Percentiles rank a stretch among this genome's conserved stretches.
Evolutionary conservation across 2,797 vertebrate species (phyloP).

Genomic region (Schizopygopsis pylzovi): DNA sequence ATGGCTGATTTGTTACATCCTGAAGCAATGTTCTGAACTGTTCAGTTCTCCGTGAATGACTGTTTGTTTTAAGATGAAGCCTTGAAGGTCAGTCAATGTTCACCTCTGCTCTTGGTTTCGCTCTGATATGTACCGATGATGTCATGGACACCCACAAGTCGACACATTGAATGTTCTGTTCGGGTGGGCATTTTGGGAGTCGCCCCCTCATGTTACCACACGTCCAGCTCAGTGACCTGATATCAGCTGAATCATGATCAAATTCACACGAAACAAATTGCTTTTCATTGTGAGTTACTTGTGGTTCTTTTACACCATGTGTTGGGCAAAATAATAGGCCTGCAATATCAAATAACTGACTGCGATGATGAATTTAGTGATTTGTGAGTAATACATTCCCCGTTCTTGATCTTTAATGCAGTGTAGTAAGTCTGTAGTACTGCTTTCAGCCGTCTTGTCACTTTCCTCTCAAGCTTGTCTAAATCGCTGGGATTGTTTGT

Average conservation of each 20-base stretch:
- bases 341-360: conserved; percentile 59
- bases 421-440: neutral
- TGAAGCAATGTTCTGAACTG: neutral
- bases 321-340: conserved; percentile 33
- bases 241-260: neutral
- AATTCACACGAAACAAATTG: neutral
- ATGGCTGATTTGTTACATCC: neutral
- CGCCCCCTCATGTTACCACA: neutral
- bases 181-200: conserved; percentile 11
- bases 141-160: conserved; percentile 49
- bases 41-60: conserved; percentile 12
- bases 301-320: conserved; percentile 20
- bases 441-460: neutral
- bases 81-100: neutral
- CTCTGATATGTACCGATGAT: conserved; percentile 39
- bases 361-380: conserved; percentile 51
- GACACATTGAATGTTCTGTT: conserved; percentile 47
- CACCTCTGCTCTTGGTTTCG: neutral
- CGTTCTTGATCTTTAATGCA: neutral
- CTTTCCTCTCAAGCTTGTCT: conserved; percentile 41
- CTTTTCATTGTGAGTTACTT: conserved; percentile 17
- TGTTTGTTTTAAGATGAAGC: conserved; percentile 13
- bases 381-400: conserved; percentile 5
- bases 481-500: conserved; percentile 64
- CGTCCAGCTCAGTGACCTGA: conserved; percentile 7